phyloP scores from a whole-genome alignment of 2,113 vertebrate genomes.

The Pogonocichla stellata region DNA sequence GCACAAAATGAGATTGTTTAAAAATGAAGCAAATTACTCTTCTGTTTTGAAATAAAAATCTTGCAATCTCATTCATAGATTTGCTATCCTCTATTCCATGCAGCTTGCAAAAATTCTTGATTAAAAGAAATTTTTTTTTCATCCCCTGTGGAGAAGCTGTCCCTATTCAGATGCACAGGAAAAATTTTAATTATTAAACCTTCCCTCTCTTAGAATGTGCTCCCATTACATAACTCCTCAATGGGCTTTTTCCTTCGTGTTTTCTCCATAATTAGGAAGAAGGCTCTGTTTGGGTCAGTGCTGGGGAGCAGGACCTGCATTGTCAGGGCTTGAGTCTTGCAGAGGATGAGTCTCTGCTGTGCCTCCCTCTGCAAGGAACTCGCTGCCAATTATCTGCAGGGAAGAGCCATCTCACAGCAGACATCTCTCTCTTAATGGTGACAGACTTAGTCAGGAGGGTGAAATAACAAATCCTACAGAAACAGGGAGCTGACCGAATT shows the following conservation, averaged over 20 bases:
- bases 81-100: background rate
- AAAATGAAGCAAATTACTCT: background rate
- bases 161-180: background rate
- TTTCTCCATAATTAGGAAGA: background rate
- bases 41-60: background rate
- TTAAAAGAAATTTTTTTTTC: background rate
- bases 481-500: background rate
- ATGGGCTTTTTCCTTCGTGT: background rate
- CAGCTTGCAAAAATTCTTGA: background rate
- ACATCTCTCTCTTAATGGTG: constrained; percentile 19
- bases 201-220: background rate
- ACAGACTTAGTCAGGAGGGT: background rate
- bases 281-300: background rate
- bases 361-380: background rate
- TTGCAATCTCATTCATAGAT: background rate
- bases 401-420: constrained; percentile 1
- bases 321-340: background rate
- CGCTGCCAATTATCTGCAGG: constrained; percentile 35
- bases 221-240: background rate
- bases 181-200: background rate
- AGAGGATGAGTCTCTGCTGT: background rate
- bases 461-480: background rate
- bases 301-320: background rate
- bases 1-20: background rate
- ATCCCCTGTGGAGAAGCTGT: background rate